Conservation (phyloP, 2,113 vertebrate genomes). For the Anas platyrhynchos region DNA sequence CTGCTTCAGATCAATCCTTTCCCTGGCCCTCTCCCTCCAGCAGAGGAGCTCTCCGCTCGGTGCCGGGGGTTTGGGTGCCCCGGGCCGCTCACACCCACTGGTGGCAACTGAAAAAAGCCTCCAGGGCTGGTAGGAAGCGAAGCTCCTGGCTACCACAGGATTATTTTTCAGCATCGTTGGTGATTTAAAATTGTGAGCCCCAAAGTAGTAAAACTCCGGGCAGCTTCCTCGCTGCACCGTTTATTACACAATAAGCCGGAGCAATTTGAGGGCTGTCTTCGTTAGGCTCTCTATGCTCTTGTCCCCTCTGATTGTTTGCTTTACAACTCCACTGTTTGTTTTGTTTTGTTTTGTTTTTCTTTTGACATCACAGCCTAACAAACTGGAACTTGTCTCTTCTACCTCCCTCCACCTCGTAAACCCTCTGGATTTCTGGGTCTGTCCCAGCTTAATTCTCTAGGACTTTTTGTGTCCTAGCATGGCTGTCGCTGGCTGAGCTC, state of each 20-base stretch:
- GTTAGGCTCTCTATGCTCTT: background rate
- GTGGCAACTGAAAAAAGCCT: background rate
- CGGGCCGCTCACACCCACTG: no score
- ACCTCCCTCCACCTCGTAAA: background rate
- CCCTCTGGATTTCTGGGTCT: background rate
- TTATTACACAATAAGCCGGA: conserved; percentile 22
- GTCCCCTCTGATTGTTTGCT: conserved; percentile 19
- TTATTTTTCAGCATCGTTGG: background rate
- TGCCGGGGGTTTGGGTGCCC: background rate
- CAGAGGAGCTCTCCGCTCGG: accelerated
- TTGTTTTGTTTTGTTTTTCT: background rate
- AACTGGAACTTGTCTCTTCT: conserved; percentile 2
- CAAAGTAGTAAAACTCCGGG: background rate
- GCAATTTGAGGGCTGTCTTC: background rate
- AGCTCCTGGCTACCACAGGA: background rate
- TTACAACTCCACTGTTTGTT: background rate
- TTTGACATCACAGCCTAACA: background rate
- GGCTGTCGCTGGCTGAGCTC: background rate
- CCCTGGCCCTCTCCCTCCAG: background rate
- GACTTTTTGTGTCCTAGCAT: background rate
- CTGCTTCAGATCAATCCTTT: background rate
- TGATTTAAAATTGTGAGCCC: background rate
- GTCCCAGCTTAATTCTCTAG: background rate
- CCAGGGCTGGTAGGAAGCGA: background rate
- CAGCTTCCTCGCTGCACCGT: background rate